phyloP scores from a whole-genome alignment of 2,113 vertebrate genomes.

The Craseonycteris thonglongyai region DNA sequence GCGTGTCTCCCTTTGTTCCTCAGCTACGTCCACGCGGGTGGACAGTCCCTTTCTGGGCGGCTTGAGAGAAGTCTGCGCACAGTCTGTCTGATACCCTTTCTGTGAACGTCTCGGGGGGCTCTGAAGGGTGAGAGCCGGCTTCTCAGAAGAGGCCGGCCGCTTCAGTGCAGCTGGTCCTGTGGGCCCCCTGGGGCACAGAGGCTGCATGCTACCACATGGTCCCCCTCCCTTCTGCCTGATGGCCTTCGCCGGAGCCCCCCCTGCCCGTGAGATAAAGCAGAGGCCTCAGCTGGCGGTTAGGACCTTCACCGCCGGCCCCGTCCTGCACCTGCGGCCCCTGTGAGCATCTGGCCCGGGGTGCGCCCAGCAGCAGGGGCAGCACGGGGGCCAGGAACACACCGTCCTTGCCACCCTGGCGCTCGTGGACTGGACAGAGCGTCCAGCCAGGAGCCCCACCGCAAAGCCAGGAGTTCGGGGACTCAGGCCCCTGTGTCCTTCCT shows the following conservation, averaged over 20 bases:
- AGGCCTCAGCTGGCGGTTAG: not conserved
- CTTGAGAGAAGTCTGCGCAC: not conserved
- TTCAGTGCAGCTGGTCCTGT: fast-evolving
- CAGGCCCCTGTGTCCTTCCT: not conserved
- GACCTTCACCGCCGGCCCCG: too few species aligned
- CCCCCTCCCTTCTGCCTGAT: fast-evolving
- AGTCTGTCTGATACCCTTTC: fast-evolving
- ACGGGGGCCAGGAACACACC: too few species aligned
- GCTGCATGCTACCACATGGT: not conserved
- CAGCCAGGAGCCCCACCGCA: not conserved
- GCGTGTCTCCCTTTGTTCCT: not conserved
- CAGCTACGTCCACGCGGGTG: not conserved
- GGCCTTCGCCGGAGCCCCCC: fast-evolving
- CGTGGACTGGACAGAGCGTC: not conserved
- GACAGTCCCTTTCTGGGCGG: not conserved
- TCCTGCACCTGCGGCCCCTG: not conserved
- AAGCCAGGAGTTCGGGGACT: not conserved
- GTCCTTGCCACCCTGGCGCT: not conserved
- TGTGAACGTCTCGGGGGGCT: not conserved
- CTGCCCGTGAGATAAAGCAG: not conserved
- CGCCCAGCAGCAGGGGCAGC: not conserved
- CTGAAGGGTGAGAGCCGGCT: fast-evolving
- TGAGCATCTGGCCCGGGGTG: not conserved
- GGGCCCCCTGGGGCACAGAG: not conserved
- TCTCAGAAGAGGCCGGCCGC: not conserved